These are phyloP conservation scores for Drosophila chauvacae DNA, from an alignment of 1,140 invertebrate species.

Conservation along the genomic window DNA sequence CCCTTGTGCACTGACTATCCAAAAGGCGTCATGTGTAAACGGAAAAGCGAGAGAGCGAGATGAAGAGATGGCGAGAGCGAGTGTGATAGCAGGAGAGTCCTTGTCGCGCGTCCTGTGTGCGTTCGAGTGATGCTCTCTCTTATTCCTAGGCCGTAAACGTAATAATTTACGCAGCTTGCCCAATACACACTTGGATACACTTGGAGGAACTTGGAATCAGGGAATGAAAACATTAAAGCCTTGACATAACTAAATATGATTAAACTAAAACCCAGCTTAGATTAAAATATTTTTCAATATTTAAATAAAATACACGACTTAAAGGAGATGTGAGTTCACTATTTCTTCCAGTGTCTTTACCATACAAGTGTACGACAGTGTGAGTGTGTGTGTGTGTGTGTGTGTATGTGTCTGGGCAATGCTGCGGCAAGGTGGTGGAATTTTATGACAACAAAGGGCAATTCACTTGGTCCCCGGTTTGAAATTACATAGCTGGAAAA, in stretches of 20 bases:
- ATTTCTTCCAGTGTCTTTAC: background rate
- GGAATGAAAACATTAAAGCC: too few species aligned
- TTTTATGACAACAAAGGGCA: conserved; percentile 66
- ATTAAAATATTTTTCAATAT: background rate
- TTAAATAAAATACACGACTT: background rate
- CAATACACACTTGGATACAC: conserved; percentile 38
- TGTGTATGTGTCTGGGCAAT: conserved; percentile 14
- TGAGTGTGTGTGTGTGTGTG: background rate
- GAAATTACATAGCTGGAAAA: conserved; percentile 60
- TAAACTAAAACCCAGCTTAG: too few species aligned
- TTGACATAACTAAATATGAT: too few species aligned
- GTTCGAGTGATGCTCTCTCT: conserved; percentile 15
- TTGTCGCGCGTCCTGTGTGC: conserved; percentile 35
- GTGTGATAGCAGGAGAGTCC: conserved; percentile 11
- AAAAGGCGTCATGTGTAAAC: conserved; percentile 27
- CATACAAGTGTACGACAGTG: background rate
- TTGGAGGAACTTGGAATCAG: background rate
- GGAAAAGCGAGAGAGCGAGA: conserved; percentile 15
- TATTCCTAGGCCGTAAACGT: conserved; percentile 52
- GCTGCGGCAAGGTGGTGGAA: conserved; percentile 67
- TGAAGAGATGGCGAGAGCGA: conserved; percentile 11
- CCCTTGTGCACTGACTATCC: conserved; percentile 47
- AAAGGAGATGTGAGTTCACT: background rate
- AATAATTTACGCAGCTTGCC: conserved; percentile 65
- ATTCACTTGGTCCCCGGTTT: conserved; percentile 53